Evolutionary conservation across 2,113 vertebrate species (phyloP), one percentile per base, ranked within the genome.

Genomic region (Dendrocopos noguchii): DNA sequence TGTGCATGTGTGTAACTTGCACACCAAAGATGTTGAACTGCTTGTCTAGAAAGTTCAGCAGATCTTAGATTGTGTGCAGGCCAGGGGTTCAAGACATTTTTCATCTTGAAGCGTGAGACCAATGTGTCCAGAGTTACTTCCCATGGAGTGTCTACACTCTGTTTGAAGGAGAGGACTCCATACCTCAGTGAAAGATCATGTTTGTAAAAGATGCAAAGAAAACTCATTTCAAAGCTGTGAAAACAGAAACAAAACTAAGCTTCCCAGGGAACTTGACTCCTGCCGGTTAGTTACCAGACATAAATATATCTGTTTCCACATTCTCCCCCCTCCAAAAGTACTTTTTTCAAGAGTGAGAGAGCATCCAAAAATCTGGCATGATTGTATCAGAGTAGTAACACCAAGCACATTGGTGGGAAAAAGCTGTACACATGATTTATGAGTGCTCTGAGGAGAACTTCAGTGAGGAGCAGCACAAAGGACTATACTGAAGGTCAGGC

Each of bases 201-300:
- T 87, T 86, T 63, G 16, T 53, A 72, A 85, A 65, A 65, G 24
- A 39, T 13, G 70, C 63, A 77, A 80, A 56, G 90, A 89, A 87
- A 95, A 84, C 67, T 74, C 83, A 91, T 52, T 94, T 93, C 90
- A 93, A 95, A 78, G 28, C 75, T 52, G 3, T 80, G 63, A 94
- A 89, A 94, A 97, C 63, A 77, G 25, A 53, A 68, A 64, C 10
- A 77, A 94, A 95, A 82, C 59, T 27, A 68, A 64, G 29, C 66
- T 84, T 84, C 88, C 31, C 17, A 44, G 94, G 88, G 87, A 93
- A 65, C 36, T 56, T 79, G 55, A 60, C 92, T 97, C 95, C 96
- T 93, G 81, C 68, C 85, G 80, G 64, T 81, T 72, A 72, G 61
- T 71, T 12, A 53, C 72, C 57, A 91, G 34, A 77, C 50, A 74